Base-by-base conservation (phyloP, 1,140 invertebrate genomes). In the Drosophila subobscura region DNA sequence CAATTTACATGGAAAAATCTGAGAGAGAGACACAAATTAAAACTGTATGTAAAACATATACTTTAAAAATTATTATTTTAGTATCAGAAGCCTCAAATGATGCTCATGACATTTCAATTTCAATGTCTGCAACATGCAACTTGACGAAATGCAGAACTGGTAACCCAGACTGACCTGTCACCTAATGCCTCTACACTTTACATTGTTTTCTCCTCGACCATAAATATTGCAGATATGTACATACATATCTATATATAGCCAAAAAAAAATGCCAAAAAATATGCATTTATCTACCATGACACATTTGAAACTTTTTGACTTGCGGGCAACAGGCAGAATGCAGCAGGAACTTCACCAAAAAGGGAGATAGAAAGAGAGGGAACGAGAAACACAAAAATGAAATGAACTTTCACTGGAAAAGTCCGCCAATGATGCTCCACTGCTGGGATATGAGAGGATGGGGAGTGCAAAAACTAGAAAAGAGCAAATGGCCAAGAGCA, bases 221-320 rank as follows among this genome's bases (percentile, higher is more conserved):
- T 12, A 16, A 37, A 20, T 53, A 49, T 42, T 33, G 25, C 47
- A 23, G 29, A 60, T 20, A 20, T 20, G 16, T 65, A 76, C 72
- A 57, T 72, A 58, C 57, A 60, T 20, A 20, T 20, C 0, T 65
- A 76, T 76, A 57, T 72, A 58, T 61, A 66, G 60, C 42, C 58
- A 27, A 42, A 49, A 52, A 58, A 77, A 57, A 58, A 44, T 58
- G 72, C 66, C 51, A 47, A 14, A 79, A 66, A 27, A 37, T 37
- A 37, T 37, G 8, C 8, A 76, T 66, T 20, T 20, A 20, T 20
- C 49, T 55, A 66, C 47, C 2, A 29, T 71, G 64, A 67, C 53
- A 63, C 76, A 79, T 73, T 78, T 78, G 63, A 51, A 79, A 79
- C 71, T 60, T 79, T 79, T 60, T 65, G 70, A 68, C 40, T 67